Base-by-base conservation (phyloP, 2,113 vertebrate genomes). In the Philantomba maxwellii region DNA sequence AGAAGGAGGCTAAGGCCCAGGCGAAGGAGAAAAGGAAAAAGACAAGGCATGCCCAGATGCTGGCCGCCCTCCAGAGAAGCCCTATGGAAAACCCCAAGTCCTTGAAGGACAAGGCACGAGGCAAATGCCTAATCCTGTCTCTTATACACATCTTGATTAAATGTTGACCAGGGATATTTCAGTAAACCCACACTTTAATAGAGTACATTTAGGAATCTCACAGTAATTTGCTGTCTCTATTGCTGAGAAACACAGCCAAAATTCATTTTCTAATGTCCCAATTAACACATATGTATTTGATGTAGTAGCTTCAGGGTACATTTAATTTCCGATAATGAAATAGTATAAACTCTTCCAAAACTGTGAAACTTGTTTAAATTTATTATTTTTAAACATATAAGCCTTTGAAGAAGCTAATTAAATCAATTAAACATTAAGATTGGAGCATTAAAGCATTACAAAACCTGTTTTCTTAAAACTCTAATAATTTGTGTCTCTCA, bases 381-480 rank as follows among this genome's bases (percentile, higher is more conserved):
- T 93, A 84, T 19, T 97, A 83, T 87, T 91, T 95, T 64, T 45
- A 89, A 80, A 84, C 78, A 17, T 55, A 73, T 83, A 82, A 94
- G 26, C 28, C 81, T 97, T 97, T 89, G 87, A 96, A 98, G 58
- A 96, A 78, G 33, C 57, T 94, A 95, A 96, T 94, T 95, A 97
- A 97, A 95, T 95, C 82, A 96, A 91, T 96, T 87, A 94, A 96
- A 96, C 87, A 95, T 94, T 92, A 96, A 97, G 90, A 49, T 81
- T 49, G 7, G 36, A 94, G 25, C 57, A 94, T 80, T 93, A 89
- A 97, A 95, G 26, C 84, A 84, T 81, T 83, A 28, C 47, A 95
- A 96, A 96, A 93, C 33, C n/a, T 62, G 89, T 95, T 80, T 90
- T 94, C 87, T 96, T 60, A 80, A 43, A 94, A 43, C 45, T 84